Percentiles rank a stretch among this genome's conserved stretches.
Conservation (phyloP, 2,888 invertebrate genomes). For the Zaprionus obscuricornis region DNA sequence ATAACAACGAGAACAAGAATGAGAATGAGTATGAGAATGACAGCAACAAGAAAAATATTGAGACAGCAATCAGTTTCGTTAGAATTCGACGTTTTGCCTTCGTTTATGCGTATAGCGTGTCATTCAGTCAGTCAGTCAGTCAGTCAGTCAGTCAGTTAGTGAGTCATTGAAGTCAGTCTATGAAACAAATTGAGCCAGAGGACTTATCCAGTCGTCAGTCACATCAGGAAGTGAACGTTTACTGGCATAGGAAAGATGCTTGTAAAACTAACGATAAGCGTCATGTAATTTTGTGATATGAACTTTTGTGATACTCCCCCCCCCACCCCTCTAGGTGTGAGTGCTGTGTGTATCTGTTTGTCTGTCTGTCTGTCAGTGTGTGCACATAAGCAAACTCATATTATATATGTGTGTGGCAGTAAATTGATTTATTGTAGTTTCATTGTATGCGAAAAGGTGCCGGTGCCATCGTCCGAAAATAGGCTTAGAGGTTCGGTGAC, state of each 20-base stretch:
- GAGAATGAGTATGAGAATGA: not conserved
- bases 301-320: conserved; percentile 4
- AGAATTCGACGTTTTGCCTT: conserved; percentile 39
- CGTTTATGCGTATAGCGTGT: conserved; percentile 41
- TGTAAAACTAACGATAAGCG: conserved; percentile 67
- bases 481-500: conserved; percentile 29
- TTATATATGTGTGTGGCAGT: conserved; percentile 41
- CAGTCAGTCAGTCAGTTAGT: conserved; percentile 14
- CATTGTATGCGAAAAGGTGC: conserved; percentile 41
- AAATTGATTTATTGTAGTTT: conserved; percentile 63
- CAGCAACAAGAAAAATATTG: conserved; percentile 28
- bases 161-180: conserved; percentile 15
- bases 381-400: conserved; percentile 37
- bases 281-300: conserved; percentile 59
- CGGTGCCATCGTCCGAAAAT: conserved; percentile 35
- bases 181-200: conserved; percentile 42
- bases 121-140: conserved; percentile 26
- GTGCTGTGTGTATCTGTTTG: not conserved
- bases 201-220: conserved; percentile 11
- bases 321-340: conserved; percentile 31
- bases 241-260: conserved; percentile 46
- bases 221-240: conserved; percentile 36
- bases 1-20: no score
- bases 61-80: conserved; percentile 46
- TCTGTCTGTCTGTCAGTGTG: conserved; percentile 9